Evolutionary conservation across 2,797 vertebrate genomes (phyloP).

Genomic region (Otolemur crassicaudatus): DNA sequence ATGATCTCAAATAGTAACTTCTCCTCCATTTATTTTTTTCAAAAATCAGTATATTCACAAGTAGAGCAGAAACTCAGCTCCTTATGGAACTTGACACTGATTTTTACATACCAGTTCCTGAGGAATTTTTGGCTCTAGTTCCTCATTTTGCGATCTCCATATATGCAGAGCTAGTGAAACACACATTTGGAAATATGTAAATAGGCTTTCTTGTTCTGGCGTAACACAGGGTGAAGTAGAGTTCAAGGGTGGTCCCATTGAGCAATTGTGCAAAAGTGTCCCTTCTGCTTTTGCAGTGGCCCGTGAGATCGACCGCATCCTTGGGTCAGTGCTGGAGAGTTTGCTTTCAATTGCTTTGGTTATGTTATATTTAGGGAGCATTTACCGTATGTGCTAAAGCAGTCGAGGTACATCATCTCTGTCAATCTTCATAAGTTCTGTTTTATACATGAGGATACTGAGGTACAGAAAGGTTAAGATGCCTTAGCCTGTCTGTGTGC

Average conservation of each 20-base stretch:
- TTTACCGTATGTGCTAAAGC: background rate
- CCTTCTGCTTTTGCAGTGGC: background rate
- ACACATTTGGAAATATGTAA: background rate
- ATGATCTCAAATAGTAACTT: background rate
- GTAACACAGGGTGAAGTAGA: background rate
- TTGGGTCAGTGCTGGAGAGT: background rate
- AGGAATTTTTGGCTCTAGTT: background rate
- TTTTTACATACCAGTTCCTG: background rate
- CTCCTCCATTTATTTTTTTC: background rate
- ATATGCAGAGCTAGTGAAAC: conserved; percentile 18
- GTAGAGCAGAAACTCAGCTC: background rate
- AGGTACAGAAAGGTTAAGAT: background rate
- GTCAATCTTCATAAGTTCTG: background rate
- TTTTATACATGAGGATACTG: background rate
- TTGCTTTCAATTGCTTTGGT: background rate
- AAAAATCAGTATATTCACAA: background rate
- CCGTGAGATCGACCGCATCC: background rate
- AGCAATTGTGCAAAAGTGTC: background rate
- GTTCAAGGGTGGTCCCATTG: background rate
- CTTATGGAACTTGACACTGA: background rate
- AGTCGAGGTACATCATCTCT: background rate
- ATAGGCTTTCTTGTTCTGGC: background rate
- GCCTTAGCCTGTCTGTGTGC: background rate
- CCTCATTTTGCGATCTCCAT: conserved; percentile 5
- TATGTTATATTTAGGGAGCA: background rate